phyloP scores from a whole-genome alignment of 2,113 vertebrate genomes.

The Thomomys bottae region DNA sequence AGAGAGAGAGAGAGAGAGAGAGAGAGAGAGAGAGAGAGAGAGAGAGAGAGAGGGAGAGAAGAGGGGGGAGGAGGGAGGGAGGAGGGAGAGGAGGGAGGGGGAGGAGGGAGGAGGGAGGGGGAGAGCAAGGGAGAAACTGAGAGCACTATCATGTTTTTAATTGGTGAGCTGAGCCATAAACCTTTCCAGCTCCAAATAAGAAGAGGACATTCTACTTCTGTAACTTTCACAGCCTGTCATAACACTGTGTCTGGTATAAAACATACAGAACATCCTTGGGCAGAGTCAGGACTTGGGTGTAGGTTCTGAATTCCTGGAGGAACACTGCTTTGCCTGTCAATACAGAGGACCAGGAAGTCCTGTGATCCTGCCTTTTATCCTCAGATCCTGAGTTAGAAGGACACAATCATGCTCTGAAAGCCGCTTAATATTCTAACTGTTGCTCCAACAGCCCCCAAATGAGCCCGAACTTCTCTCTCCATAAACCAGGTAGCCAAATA shows the following conservation, averaged over 20 bases:
- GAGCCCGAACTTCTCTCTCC: slow-evolving; percentile 32
- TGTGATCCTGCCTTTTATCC: background rate
- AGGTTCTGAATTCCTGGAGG: background rate
- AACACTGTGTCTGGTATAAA: background rate
- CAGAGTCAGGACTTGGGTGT: background rate
- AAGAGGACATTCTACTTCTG: background rate
- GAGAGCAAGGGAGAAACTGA: too few species aligned
- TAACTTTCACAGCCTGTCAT: background rate
- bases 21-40: too few species aligned
- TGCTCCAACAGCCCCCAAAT: slow-evolving; percentile 21
- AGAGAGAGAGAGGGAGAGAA: too few species aligned
- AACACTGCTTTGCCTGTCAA: background rate
- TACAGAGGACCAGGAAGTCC: background rate
- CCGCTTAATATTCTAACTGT: slow-evolving; percentile 7
- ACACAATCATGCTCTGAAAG: background rate
- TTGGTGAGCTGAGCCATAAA: background rate
- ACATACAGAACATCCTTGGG: background rate
- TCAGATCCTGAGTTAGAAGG: background rate
- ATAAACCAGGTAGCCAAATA: background rate
- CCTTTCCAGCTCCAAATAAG: background rate
- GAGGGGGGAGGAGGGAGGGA: too few species aligned
- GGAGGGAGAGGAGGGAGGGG: too few species aligned
- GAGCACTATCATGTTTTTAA: background rate
- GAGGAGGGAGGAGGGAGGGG: too few species aligned
- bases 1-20: too few species aligned